Evolutionary conservation across 2,113 vertebrate species (phyloP).

Genomic region (Conger conger): DNA sequence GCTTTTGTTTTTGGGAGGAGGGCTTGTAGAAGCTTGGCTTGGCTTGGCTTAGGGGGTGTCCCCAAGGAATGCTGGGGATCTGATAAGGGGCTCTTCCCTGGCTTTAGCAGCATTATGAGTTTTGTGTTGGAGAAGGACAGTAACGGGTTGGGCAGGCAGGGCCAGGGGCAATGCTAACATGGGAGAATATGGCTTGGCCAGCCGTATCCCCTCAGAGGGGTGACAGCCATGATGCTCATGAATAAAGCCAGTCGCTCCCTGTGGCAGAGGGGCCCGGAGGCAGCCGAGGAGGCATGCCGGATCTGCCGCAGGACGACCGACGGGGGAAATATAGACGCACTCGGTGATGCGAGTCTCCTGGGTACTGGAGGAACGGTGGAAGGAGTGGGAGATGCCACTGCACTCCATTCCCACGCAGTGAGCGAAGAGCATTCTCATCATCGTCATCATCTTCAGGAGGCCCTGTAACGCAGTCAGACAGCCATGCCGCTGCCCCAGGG

Average conservation of each 20-base stretch:
- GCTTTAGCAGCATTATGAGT: constrained; percentile 66
- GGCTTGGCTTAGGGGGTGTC: constrained; percentile 57
- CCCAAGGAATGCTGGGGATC: constrained; percentile 65
- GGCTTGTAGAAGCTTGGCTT: constrained; percentile 47
- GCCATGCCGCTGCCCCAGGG: not conserved
- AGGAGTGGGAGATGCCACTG: constrained; percentile 36
- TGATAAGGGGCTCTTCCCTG: constrained; percentile 70
- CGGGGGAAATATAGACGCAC: not conserved
- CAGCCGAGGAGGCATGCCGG: not conserved
- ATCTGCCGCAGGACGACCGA: not conserved
- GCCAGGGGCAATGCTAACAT: constrained; percentile 3
- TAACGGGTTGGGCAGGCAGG: constrained; percentile 63
- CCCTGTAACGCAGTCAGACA: not conserved
- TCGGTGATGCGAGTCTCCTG: constrained; percentile 11
- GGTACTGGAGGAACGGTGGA: constrained; percentile 35
- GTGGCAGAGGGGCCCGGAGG: not conserved
- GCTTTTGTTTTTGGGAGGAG: constrained; percentile 30
- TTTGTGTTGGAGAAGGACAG: constrained; percentile 63
- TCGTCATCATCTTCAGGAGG: not conserved
- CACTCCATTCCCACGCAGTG: constrained; percentile 45
- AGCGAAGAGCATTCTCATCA: constrained; percentile 13
- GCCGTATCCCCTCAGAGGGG: not conserved
- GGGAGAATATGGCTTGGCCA: not conserved
- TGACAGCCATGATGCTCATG: constrained; percentile 1
- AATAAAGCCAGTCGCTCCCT: not conserved